Conservation (phyloP, 2,113 vertebrate species). For the Scatophagus argus region DNA sequence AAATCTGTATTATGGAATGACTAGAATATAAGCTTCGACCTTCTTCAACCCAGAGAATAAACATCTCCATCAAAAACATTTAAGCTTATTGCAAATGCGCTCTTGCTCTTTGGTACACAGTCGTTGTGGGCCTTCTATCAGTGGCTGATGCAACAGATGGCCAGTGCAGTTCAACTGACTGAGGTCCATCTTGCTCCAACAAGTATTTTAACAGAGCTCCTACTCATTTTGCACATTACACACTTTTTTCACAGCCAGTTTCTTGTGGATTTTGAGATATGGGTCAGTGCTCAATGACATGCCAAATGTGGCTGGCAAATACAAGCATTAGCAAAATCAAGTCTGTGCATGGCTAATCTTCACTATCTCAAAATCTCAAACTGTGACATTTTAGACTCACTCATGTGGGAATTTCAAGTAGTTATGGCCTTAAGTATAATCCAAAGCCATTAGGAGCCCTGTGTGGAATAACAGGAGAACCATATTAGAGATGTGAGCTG, state of each 20-base stretch:
- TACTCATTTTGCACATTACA: constrained; percentile 54
- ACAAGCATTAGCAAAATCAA: not conserved
- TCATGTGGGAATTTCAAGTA: constrained; percentile 50
- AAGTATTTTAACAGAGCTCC: constrained; percentile 55
- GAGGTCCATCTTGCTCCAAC: constrained; percentile 38
- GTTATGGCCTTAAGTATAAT: constrained; percentile 34
- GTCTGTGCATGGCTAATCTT: not conserved
- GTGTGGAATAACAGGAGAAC: constrained; percentile 38
- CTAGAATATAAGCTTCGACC: not conserved
- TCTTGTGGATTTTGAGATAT: constrained; percentile 17
- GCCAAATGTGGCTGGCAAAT: constrained; percentile 7
- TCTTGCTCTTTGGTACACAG: not conserved
- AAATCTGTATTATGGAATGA: not conserved
- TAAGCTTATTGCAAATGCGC: constrained; percentile 8
- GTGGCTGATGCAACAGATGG: constrained; percentile 66
- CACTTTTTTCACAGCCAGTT: constrained; percentile 10
- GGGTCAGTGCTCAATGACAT: constrained; percentile 36
- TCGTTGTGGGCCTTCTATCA: constrained; percentile 16
- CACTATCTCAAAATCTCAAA: not conserved
- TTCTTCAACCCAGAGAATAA: not conserved
- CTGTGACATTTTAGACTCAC: not conserved
- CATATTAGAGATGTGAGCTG: constrained; percentile 45
- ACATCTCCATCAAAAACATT: not conserved
- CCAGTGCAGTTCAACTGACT: constrained; percentile 24
- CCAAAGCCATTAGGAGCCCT: constrained; percentile 19